Conservation (phyloP, 2,888 invertebrate genomes). For the Isoperla grammatica region DNA sequence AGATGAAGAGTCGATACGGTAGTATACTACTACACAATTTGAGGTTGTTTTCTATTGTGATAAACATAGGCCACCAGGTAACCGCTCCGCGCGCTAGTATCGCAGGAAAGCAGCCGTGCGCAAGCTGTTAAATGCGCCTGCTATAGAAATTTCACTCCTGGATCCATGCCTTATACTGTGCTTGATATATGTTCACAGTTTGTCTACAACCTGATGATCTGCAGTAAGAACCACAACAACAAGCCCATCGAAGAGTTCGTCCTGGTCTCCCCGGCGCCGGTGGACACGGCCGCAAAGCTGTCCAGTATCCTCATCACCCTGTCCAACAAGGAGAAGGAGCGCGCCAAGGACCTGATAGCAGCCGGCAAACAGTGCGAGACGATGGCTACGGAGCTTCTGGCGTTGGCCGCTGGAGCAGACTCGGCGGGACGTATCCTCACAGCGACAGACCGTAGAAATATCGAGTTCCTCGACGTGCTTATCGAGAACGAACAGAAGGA, state of each 20-base stretch:
- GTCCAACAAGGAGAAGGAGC: conserved; percentile 94
- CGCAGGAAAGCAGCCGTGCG: too few species aligned
- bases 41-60: too few species aligned
- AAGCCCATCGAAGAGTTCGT: conserved; percentile 97
- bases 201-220: conserved; percentile 97
- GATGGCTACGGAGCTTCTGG: conserved; percentile 95
- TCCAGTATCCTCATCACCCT: conserved; percentile 85
- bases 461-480: conserved; percentile 91
- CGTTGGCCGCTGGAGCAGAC: conserved; percentile 89
- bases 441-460: conserved; percentile 88
- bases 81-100: too few species aligned
- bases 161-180: too few species aligned
- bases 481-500: conserved; percentile 99
- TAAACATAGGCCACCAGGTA: too few species aligned
- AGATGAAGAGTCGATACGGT: too few species aligned
- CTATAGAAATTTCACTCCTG: too few species aligned
- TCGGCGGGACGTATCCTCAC: conserved; percentile 92
- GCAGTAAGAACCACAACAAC: conserved; percentile 92
- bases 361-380: conserved; percentile 95
- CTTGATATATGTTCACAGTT: too few species aligned
- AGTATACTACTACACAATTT: too few species aligned
- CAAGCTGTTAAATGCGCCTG: too few species aligned
- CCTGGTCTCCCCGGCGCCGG: conserved; percentile 97
- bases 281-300: conserved; percentile 96
- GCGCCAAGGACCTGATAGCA: conserved; percentile 92